A percentile compares a stretch with the other conserved stretches of the same genome.
These are phyloP conservation scores for Gadus macrocephalus DNA, from an alignment of 2,113 vertebrate genomes.

Conservation along the genomic window DNA sequence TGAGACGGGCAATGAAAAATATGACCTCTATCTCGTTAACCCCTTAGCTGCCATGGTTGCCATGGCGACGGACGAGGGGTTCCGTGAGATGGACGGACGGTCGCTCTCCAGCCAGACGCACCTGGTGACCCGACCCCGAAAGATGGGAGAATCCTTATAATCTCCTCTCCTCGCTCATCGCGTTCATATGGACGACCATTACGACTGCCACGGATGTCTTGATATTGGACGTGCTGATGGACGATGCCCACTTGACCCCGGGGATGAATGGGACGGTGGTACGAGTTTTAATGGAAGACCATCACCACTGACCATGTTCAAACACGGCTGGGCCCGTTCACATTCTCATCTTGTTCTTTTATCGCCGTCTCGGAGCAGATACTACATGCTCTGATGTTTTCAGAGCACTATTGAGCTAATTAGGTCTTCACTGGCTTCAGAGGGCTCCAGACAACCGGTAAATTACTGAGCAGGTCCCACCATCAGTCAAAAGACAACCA, in stretches of 20 bases:
- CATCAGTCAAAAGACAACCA: constrained; percentile 40
- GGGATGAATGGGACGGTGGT: background rate
- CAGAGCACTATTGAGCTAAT: constrained; percentile 43
- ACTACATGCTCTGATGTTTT: constrained; percentile 7
- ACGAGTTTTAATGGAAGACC: background rate
- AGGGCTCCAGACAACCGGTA: constrained; percentile 51
- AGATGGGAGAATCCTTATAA: constrained; percentile 29
- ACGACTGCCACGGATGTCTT: no score
- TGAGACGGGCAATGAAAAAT: background rate
- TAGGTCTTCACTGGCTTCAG: constrained; percentile 47
- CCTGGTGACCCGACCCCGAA: constrained; percentile 35
- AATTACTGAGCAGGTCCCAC: constrained; percentile 53
- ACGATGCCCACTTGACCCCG: constrained; percentile 15
- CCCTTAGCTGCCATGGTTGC: background rate
- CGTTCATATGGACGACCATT: constrained; percentile 25
- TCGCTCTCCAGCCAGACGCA: constrained; percentile 44
- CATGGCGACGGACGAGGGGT: background rate
- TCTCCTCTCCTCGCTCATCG: constrained; percentile 43
- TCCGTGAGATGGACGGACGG: constrained; percentile 8
- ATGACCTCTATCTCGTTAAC: background rate
- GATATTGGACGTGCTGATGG: constrained; percentile 44
- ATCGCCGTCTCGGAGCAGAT: background rate
- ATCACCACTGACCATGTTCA: background rate
- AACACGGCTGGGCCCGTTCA: background rate
- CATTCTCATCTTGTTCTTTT: constrained; percentile 4